Evolutionary conservation across 2,113 vertebrate species (phyloP).

Genomic region (Pedetes capensis): DNA sequence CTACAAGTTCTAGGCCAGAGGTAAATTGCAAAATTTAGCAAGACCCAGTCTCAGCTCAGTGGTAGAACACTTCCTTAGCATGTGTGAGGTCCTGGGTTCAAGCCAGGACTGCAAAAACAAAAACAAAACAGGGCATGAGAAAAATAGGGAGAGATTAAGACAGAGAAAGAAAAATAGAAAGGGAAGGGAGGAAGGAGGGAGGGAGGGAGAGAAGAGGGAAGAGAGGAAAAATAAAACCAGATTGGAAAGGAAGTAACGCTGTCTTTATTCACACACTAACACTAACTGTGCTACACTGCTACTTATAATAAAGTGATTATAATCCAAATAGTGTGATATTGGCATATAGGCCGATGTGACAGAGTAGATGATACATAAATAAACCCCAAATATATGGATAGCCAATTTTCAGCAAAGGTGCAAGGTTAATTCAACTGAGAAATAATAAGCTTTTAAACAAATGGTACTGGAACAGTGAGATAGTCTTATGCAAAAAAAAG

Average conservation of each 20-base stretch:
- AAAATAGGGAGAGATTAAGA: neutral
- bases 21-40: too few relatives aligned
- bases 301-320: neutral
- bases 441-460: conserved; percentile 3
- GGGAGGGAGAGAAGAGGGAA: accelerated
- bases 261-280: neutral
- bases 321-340: neutral
- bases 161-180: neutral
- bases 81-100: too few relatives aligned
- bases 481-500: neutral
- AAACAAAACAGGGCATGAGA: accelerated
- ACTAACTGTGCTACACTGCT: neutral
- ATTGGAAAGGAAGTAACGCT: neutral
- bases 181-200: neutral
- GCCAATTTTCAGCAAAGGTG: neutral
- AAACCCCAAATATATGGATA: neutral
- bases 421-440: neutral
- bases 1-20: neutral
- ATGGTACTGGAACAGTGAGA: neutral
- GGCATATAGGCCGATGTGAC: neutral
- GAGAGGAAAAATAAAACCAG: neutral
- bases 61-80: too few relatives aligned
- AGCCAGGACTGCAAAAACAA: too few relatives aligned
- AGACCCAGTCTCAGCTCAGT: too few relatives aligned
- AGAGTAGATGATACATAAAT: neutral